Evolutionary conservation across 2,113 vertebrate genomes (phyloP), one percentile per base, ranked within the genome.

Genomic region (Carassius carassius): DNA sequence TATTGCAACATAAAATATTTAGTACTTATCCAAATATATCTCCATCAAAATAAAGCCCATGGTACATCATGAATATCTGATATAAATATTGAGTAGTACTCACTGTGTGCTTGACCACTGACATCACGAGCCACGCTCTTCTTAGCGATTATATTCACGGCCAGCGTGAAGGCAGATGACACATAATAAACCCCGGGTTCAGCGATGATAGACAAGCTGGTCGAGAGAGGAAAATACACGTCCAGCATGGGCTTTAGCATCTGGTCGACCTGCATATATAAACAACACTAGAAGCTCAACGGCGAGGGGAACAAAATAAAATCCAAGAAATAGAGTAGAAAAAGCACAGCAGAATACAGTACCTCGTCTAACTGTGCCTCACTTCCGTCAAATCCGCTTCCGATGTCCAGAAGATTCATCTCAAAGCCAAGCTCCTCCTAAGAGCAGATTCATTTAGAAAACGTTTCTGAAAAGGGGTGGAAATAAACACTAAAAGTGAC

Each of bases 391-490:
- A 99, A 98, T 78, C 97, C 95, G 17, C 96, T 95, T 47, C 98
- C 98, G 89, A 99, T 96, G 90, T 99, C 96, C 93, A 99, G 90
- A 83, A 98, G 91, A 88, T 93, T 96, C 97, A 99, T 96, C 77
- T 92, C 93, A 90, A 98, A 98, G 85, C 98, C 98, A 92, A 99
- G 95, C 93, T 99, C 97, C 92, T 95, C 95, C 98, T 99, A 90
- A 76, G 91, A 6, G 0, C 88, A 47, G 88, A 67, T 9, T 3
- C 32, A n/a, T 47, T 89, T 78, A 21, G 2, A 74, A 13, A n/a
- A 84, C 14, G 10, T 47, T 47, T 2, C 44, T 11, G 29, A 29
- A 29, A 29, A 0, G 12, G 44, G 41, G 41, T 19, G 17, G 17
- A 21, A 51, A 56, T 9, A 63, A 6, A 35, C 44, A 47, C 44